These are phyloP conservation scores for Limnephilus marmoratus DNA, from an alignment of 2,888 invertebrate species.

Conservation along the genomic window DNA sequence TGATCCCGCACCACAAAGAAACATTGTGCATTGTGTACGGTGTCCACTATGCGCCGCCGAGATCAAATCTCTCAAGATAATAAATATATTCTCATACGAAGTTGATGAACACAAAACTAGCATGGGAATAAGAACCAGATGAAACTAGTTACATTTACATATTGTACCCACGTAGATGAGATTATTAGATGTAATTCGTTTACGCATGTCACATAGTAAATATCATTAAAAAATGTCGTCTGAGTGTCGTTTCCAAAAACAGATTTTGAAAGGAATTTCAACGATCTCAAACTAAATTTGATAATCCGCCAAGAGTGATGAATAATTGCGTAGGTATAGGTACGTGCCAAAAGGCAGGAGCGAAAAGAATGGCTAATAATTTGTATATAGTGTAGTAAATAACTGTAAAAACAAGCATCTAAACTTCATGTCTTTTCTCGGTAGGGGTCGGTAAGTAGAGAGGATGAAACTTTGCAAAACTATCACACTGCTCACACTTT, in stretches of 20 bases:
- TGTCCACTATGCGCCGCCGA: neutral
- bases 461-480: too few species aligned
- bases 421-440: neutral
- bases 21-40: neutral
- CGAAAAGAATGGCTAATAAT: neutral
- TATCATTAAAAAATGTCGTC: neutral
- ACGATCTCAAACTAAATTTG: neutral
- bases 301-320: neutral
- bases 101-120: neutral
- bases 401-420: neutral
- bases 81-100: neutral
- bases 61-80: neutral
- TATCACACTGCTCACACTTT: too few species aligned
- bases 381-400: neutral
- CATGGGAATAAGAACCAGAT: neutral
- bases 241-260: neutral
- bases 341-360: neutral
- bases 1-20: neutral
- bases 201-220: neutral
- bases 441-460: neutral
- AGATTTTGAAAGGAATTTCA: neutral
- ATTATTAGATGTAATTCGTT: neutral
- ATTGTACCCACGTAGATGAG: neutral
- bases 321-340: neutral
- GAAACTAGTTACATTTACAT: neutral